Conservation (phyloP, 1,140 invertebrate species). For the Tetraneura akinire region DNA sequence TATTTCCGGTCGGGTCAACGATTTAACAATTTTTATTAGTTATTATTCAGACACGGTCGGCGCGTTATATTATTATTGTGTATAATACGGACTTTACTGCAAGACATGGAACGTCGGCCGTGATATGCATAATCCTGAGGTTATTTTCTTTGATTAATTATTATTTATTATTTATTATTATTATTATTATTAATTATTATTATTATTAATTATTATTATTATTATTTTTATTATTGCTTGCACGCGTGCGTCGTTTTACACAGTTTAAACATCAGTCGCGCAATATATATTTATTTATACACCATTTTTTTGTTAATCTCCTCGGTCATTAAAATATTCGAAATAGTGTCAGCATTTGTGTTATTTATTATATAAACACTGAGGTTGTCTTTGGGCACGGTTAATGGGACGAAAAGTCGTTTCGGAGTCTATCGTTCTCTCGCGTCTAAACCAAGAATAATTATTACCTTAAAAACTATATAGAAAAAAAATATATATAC, state of each 20-base stretch:
- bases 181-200: too few relatives aligned
- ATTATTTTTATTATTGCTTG: slow-evolving; percentile 14
- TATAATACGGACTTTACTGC: too few relatives aligned
- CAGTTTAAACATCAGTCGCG: slow-evolving; percentile 20
- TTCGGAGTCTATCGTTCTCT: neutral
- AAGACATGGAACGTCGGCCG: neutral
- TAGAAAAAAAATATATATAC: too few relatives aligned
- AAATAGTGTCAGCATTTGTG: slow-evolving; percentile 28
- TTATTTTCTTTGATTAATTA: slow-evolving; percentile 24
- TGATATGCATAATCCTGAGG: neutral
- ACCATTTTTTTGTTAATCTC: slow-evolving; percentile 36
- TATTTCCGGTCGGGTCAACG: neutral
- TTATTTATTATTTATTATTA: too few relatives aligned
- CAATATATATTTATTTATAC: too few relatives aligned
- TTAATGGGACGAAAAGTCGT: slow-evolving; percentile 29
- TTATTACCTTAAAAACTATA: too few relatives aligned
- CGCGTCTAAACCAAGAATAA: neutral
- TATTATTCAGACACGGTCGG: neutral
- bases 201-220: slow-evolving; percentile 16
- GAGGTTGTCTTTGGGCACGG: slow-evolving; percentile 13
- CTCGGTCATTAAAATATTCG: slow-evolving; percentile 37
- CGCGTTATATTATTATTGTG: neutral
- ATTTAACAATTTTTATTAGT: slow-evolving; percentile 5
- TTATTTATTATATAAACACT: slow-evolving; percentile 23
- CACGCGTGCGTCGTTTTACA: slow-evolving; percentile 39